Conservation (phyloP, 1,140 invertebrate genomes). For the Lutraria rhynchaena region DNA sequence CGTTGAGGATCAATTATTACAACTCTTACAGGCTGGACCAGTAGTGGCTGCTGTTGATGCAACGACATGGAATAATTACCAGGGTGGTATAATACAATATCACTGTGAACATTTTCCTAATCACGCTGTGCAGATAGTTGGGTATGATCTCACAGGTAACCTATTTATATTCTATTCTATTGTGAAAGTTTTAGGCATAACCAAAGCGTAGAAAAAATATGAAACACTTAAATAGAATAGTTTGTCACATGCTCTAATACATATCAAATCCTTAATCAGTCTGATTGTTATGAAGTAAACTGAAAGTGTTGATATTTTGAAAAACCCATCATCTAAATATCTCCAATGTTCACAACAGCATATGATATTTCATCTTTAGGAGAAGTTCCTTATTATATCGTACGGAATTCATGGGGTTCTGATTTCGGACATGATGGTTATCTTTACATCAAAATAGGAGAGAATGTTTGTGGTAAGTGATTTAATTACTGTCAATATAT, state of each 20-base stretch:
- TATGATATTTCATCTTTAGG: conserved; percentile 69
- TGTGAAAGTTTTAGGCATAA: too few relatives aligned
- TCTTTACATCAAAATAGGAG: conserved; percentile 89
- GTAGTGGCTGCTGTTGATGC: conserved; percentile 92
- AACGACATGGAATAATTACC: conserved; percentile 93
- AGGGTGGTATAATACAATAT: conserved; percentile 92
- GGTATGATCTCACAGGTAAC: conserved; percentile 89
- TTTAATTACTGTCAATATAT: too few relatives aligned
- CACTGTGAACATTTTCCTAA: conserved; percentile 88
- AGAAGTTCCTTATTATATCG: conserved; percentile 91
- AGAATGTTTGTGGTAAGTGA: conserved; percentile 91
- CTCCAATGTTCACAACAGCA: too few relatives aligned
- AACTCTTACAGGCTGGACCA: conserved; percentile 87
- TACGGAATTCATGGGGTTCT: conserved; percentile 92
- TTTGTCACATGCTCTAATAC: too few relatives aligned
- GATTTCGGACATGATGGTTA: conserved; percentile 91
- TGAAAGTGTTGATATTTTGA: not conserved
- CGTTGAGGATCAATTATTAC: conserved; percentile 87
- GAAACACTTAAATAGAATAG: too few relatives aligned
- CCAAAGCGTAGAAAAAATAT: too few relatives aligned
- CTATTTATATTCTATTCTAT: too few relatives aligned
- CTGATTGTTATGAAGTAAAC: too few relatives aligned
- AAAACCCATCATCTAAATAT: too few relatives aligned
- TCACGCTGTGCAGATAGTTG: conserved; percentile 92
- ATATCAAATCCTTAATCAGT: too few relatives aligned